Evolutionary conservation across 2,888 invertebrate genomes (phyloP).

Genomic region (Thyatira batis): DNA sequence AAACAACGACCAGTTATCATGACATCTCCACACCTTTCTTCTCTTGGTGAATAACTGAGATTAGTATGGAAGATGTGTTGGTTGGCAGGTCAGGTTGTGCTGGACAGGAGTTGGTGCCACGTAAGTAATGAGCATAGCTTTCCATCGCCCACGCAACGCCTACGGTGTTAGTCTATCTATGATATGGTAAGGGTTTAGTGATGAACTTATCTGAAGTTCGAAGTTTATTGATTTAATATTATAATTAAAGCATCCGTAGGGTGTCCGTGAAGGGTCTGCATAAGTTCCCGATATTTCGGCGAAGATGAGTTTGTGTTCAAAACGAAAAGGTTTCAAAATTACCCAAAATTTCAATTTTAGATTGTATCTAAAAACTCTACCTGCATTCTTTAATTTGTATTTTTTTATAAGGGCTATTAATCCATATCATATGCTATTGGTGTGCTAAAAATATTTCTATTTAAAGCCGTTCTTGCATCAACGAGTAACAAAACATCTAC

Average conservation of each 20-base stretch:
- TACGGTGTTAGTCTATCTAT: slow-evolving; percentile 55
- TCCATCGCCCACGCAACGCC: slow-evolving; percentile 74
- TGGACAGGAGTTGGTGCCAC: slow-evolving; percentile 53
- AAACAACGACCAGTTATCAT: slow-evolving; percentile 43
- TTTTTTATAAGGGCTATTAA: too few relatives aligned
- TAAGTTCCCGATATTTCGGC: too few relatives aligned
- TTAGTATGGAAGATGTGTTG: slow-evolving; percentile 15
- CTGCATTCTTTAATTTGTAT: too few relatives aligned
- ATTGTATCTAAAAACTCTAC: too few relatives aligned
- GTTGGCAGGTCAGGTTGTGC: slow-evolving; percentile 34
- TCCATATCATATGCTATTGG: too few relatives aligned
- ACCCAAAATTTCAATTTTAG: too few relatives aligned
- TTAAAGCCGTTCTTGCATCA: too few relatives aligned
- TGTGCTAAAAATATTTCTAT: too few relatives aligned
- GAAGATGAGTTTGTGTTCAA: too few relatives aligned
- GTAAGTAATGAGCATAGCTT: slow-evolving; percentile 73
- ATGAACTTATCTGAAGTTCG: slow-evolving; percentile 2
- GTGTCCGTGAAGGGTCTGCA: background rate
- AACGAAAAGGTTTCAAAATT: too few relatives aligned
- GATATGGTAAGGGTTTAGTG: slow-evolving; percentile 48
- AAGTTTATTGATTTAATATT: background rate
- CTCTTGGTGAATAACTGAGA: slow-evolving; percentile 3
- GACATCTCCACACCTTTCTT: slow-evolving; percentile 26
- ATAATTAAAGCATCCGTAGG: too few relatives aligned
- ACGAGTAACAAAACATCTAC: too few relatives aligned